These are phyloP conservation scores for Lampris incognitus DNA, from an alignment of 2,113 vertebrate species.

Conservation along the genomic window DNA sequence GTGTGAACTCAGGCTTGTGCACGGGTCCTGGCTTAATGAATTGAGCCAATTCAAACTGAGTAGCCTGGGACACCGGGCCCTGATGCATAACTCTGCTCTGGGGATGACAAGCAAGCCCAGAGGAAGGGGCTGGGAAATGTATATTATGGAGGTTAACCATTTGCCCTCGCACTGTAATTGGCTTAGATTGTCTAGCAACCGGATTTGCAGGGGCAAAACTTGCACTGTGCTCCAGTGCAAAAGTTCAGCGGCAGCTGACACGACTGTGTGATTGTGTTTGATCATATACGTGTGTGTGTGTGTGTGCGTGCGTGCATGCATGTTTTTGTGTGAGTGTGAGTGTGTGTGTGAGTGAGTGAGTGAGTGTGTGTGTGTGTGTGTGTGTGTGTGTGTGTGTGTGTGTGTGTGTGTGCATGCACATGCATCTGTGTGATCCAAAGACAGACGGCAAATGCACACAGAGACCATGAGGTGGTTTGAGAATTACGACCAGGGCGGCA, in stretches of 20 bases:
- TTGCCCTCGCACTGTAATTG: constrained; percentile 94
- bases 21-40: constrained; percentile 90
- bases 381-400: neutral
- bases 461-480: constrained; percentile 20
- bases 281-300: neutral
- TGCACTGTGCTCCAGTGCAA: constrained; percentile 70
- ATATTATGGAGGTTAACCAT: constrained; percentile 85
- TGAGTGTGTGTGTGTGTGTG: constrained; percentile 6
- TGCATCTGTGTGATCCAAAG: constrained; percentile 32
- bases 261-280: constrained; percentile 44
- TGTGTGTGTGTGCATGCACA: neutral
- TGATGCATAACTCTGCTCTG: constrained; percentile 84
- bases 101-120: constrained; percentile 79
- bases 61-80: constrained; percentile 79
- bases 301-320: constrained; percentile 5
- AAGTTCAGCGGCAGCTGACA: constrained; percentile 73
- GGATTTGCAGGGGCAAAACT: constrained; percentile 91
- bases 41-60: constrained; percentile 92
- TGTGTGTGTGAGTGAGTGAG: neutral
- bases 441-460: constrained; percentile 40
- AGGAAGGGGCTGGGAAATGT: constrained; percentile 83
- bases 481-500: neutral
- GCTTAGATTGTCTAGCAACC: constrained; percentile 98
- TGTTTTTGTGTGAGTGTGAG: constrained; percentile 7
- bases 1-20: constrained; percentile 85